These are phyloP conservation scores for Speoplatyrhinus poulsoni DNA, from an alignment of 2,113 vertebrate species.

Conservation along the genomic window DNA sequence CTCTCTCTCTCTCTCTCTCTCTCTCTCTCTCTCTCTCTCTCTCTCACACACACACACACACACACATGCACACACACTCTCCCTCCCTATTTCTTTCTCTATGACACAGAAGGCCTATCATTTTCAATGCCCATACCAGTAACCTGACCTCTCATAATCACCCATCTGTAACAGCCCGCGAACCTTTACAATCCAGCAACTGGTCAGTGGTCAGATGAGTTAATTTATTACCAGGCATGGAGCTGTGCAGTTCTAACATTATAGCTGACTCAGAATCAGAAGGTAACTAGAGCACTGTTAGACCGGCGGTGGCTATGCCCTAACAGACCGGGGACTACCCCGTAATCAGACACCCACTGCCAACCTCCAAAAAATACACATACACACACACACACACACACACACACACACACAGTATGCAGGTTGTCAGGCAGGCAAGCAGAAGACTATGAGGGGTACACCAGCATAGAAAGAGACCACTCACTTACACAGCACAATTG, in stretches of 20 bases:
- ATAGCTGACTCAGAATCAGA: conserved; percentile 60
- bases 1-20: conserved; percentile 46
- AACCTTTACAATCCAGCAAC: conserved; percentile 39
- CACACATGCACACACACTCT: too few species aligned
- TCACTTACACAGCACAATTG: neutral
- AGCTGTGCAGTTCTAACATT: conserved; percentile 37
- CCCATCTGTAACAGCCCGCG: conserved; percentile 46
- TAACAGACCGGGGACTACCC: conserved; percentile 64
- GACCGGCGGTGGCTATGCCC: conserved; percentile 17
- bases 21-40: neutral
- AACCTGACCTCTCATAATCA: conserved; percentile 66
- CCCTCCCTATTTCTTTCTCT: conserved; percentile 38
- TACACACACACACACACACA: neutral
- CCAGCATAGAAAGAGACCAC: neutral
- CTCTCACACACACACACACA: too few species aligned
- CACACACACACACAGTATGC: neutral
- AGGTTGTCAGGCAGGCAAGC: conserved; percentile 20
- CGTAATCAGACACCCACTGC: conserved; percentile 69
- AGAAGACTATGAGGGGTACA: neutral
- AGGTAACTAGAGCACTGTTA: conserved; percentile 61
- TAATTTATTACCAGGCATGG: conserved; percentile 49
- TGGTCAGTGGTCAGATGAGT: conserved; percentile 59
- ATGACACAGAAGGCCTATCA: conserved; percentile 62
- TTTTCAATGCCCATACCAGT: conserved; percentile 59
- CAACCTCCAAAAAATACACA: conserved; percentile 15